Conservation (phyloP, 2,113 vertebrate genomes). For the Cottus gobio region DNA sequence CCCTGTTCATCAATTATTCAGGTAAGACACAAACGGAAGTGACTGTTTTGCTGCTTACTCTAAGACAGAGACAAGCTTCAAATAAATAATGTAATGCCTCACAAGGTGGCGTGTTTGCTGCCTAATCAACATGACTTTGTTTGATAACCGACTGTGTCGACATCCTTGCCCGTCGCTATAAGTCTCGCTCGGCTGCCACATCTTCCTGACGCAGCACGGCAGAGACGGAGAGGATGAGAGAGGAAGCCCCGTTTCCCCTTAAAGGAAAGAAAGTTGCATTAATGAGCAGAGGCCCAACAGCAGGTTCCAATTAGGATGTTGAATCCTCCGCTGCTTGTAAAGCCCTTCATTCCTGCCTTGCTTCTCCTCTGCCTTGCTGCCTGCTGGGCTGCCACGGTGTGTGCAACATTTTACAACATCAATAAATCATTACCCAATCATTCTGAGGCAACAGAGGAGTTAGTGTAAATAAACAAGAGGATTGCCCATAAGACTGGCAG, state of each 20-base stretch:
- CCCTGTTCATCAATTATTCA: slow-evolving; percentile 21
- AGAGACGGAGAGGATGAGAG: slow-evolving; percentile 38
- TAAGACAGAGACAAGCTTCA: slow-evolving; percentile 31
- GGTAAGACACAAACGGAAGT: slow-evolving; percentile 24
- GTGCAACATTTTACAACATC: slow-evolving; percentile 31
- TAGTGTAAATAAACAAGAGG: slow-evolving; percentile 4
- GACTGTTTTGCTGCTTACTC: neutral
- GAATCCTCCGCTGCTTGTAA: slow-evolving; percentile 25
- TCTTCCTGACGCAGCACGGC: slow-evolving; percentile 49
- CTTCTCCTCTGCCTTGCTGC: slow-evolving; percentile 14
- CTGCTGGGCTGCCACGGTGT: neutral
- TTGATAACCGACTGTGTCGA: slow-evolving; percentile 67
- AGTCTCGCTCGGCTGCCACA: slow-evolving; percentile 35
- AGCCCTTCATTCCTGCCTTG: slow-evolving; percentile 5
- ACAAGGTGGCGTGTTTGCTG: slow-evolving; percentile 57
- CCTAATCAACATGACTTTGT: slow-evolving; percentile 68
- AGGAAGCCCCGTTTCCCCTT: slow-evolving; percentile 42
- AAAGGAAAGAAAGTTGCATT: slow-evolving; percentile 39
- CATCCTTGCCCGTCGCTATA: slow-evolving; percentile 49
- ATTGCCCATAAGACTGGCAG: neutral
- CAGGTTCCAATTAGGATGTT: slow-evolving; percentile 56
- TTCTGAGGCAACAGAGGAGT: neutral
- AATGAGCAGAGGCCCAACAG: slow-evolving; percentile 40
- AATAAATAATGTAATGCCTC: slow-evolving; percentile 62
- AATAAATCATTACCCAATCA: slow-evolving; percentile 26